Base-by-base conservation (phyloP, 2,113 vertebrate genomes). In the Psettodes erumei region DNA sequence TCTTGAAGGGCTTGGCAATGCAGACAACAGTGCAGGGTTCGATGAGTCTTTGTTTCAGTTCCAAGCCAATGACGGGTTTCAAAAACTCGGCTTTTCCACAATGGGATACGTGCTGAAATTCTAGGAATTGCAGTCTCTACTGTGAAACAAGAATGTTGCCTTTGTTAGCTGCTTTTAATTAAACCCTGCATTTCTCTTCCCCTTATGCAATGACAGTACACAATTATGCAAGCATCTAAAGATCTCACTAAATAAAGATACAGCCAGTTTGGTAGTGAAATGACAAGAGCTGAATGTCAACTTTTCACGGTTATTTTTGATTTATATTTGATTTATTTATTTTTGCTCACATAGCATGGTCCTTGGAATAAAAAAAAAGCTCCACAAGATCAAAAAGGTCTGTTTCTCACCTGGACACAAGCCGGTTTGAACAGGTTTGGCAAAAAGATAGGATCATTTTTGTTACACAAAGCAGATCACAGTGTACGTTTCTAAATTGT, bases 111-210 rank as follows among this genome's bases (percentile, higher is more conserved):
- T 65, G 68, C 72, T 63, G 58, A 82, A 84, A 75, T 91, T 90
- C 87, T 86, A 80, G 71, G 86, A 92, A 89, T 71, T 10, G 56
- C 33, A 33, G 60, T 56, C 38, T 30, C 12, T 82, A 55, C 68
- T 63, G 67, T 56, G 67, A 60, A 89, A 78, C 35, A 33, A 82
- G 40, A 71, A 88, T 91, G 87, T 88, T 88, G 72, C 74, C 79
- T 90, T 90, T 93, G 87, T 91, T 88, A 73, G 59, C 43, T 81
- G 82, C 75, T 84, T 77, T 86, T 85, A 88, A 92, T 87, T 90
- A 88, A 91, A 88, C 28, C 73, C 75, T 62, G 58, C 82, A 67
- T 88, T 72, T 75, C 38, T 28, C 66, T 65, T 50, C 35, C 53
- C 19, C 64, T 89, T 84, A 89, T 77, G 75, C 79, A 88, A 90